Conservation (phyloP, 2,888 invertebrate genomes). For the Leptinotarsa haldemani region DNA sequence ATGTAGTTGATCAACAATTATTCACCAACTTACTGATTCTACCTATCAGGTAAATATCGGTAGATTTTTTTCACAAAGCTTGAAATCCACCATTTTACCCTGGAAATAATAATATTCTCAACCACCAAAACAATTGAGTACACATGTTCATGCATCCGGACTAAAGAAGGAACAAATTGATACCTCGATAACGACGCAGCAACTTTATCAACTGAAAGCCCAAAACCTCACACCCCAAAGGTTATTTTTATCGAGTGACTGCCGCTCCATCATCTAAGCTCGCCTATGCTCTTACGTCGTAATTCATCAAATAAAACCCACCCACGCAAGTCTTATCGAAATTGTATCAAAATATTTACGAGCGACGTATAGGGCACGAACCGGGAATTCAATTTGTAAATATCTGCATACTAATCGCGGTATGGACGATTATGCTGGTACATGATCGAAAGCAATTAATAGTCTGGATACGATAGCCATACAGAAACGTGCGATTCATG, state of each 20-base stretch:
- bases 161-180: neutral
- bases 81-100: no score
- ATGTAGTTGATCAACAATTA: no score
- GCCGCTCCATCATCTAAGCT: slow-evolving; percentile 2
- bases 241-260: slow-evolving; percentile 17
- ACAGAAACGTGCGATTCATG: neutral
- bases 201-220: slow-evolving; percentile 3
- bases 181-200: slow-evolving; percentile 7
- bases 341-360: slow-evolving; percentile 30
- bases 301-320: slow-evolving; percentile 17
- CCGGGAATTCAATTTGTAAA: slow-evolving; percentile 24
- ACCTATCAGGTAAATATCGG: no score
- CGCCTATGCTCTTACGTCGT: slow-evolving; percentile 8
- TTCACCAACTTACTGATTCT: no score
- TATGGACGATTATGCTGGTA: slow-evolving; percentile 8
- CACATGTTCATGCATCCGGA: neutral
- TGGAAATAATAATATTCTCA: neutral
- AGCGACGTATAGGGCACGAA: slow-evolving; percentile 12
- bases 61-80: no score
- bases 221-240: slow-evolving; percentile 12
- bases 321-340: slow-evolving; percentile 26
- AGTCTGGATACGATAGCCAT: slow-evolving; percentile 1
- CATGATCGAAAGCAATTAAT: slow-evolving; percentile 28
- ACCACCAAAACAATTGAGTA: neutral
- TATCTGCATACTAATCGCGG: slow-evolving; percentile 34